phyloP scores from a whole-genome alignment of 1,140 invertebrate species.

The Hyles vespertilio region DNA sequence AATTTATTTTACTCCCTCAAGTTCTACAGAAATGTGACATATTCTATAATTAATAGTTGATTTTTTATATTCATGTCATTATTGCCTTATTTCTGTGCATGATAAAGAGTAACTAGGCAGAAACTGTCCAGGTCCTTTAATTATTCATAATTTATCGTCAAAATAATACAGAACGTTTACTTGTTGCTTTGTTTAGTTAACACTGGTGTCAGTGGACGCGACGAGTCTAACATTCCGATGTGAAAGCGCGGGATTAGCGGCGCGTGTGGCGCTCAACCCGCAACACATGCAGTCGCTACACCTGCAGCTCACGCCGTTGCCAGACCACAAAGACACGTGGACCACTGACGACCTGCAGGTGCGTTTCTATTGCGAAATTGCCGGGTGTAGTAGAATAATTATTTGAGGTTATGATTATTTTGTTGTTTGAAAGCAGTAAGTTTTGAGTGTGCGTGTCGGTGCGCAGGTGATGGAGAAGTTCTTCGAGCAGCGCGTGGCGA shows the following conservation, averaged over 20 bases:
- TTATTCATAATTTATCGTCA: too few relatives aligned
- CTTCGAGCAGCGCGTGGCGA: slow-evolving; percentile 91
- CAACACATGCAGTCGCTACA: slow-evolving; percentile 93
- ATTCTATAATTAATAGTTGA: too few relatives aligned
- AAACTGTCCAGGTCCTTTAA: too few relatives aligned
- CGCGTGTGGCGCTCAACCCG: slow-evolving; percentile 89
- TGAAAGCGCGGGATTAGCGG: slow-evolving; percentile 85
- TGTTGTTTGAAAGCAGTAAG: not conserved
- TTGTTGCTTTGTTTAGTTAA: slow-evolving; percentile 75
- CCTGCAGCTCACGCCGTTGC: slow-evolving; percentile 89
- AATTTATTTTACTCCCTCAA: too few relatives aligned
- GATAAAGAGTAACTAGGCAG: too few relatives aligned
- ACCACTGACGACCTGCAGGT: slow-evolving; percentile 89
- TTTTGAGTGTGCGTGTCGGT: not conserved
- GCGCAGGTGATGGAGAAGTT: slow-evolving; percentile 90
- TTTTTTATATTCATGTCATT: too few relatives aligned
- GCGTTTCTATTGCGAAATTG: not conserved
- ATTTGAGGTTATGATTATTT: too few relatives aligned
- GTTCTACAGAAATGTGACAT: too few relatives aligned
- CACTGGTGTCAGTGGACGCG: slow-evolving; percentile 83
- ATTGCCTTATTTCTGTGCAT: too few relatives aligned
- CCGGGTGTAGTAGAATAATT: too few relatives aligned
- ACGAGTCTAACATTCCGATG: slow-evolving; percentile 92
- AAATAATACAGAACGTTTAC: not conserved
- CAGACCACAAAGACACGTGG: slow-evolving; percentile 92